These are phyloP conservation scores for Diadumene lineata DNA, from an alignment of 92 coral and sea anemone genomes.

Conservation along the genomic window DNA sequence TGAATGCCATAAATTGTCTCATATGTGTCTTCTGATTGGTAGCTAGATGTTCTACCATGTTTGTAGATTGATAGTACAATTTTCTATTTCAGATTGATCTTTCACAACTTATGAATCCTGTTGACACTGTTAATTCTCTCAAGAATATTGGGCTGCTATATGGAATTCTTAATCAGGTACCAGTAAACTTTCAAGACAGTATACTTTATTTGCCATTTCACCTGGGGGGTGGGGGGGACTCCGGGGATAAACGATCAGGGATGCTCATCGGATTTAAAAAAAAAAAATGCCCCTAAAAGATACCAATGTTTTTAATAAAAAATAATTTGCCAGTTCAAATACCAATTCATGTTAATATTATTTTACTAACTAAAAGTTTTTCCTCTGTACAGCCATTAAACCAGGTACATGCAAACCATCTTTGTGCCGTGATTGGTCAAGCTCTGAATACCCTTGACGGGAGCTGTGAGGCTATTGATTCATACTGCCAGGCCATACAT, in stretches of 20 bases:
- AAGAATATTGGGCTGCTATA: conserved; percentile 73
- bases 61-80: too few relatives aligned
- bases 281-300: too few relatives aligned
- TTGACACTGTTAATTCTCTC: conserved; percentile 59
- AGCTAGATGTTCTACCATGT: not conserved
- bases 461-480: conserved; percentile 36
- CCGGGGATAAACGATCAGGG: too few relatives aligned
- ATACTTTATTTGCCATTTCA: too few relatives aligned
- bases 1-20: too few relatives aligned
- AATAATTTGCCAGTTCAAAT: too few relatives aligned
- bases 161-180: conserved; percentile 77
- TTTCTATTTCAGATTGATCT: conserved; percentile 70
- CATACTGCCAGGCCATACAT: conserved; percentile 69
- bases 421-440: conserved; percentile 64
- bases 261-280: too few relatives aligned
- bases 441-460: conserved; percentile 35
- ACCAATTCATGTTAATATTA: too few relatives aligned
- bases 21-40: too few relatives aligned
- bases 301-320: not conserved
- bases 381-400: conserved; percentile 61
- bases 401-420: conserved; percentile 70
- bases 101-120: conserved; percentile 48
- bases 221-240: too few relatives aligned
- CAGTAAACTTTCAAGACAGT: too few relatives aligned
- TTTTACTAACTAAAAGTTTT: not conserved